phyloP scores from a whole-genome alignment of 2,113 vertebrate species.

The Hemicordylus capensis region DNA sequence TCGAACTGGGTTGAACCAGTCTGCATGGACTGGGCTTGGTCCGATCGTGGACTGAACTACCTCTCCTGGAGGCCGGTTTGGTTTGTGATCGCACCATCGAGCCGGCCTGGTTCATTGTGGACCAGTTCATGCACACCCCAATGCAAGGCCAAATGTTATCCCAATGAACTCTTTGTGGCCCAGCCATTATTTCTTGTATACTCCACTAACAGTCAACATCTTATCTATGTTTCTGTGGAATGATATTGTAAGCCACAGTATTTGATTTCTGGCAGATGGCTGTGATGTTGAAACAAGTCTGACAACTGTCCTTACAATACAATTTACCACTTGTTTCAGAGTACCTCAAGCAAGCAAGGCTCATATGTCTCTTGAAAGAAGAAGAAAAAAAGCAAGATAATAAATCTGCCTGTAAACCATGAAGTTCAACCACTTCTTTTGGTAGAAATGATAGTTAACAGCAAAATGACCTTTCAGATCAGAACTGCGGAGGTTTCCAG shows the following conservation, averaged over 20 bases:
- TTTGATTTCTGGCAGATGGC: conserved; percentile 27
- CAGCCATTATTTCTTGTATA: neutral
- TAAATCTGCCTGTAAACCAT: conserved; percentile 60
- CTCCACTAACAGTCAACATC: neutral
- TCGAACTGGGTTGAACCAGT: too few relatives aligned
- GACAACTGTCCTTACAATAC: neutral
- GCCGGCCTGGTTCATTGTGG: too few relatives aligned
- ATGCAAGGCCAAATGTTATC: neutral
- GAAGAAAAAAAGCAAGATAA: conserved; percentile 64
- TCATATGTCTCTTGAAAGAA: conserved; percentile 21
- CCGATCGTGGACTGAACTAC: too few relatives aligned
- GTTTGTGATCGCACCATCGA: too few relatives aligned
- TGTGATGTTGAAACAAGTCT: neutral
- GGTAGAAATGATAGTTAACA: conserved; percentile 42
- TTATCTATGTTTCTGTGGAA: neutral
- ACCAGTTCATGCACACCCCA: too few relatives aligned
- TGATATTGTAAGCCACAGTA: neutral
- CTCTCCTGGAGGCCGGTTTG: too few relatives aligned
- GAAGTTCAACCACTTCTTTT: conserved; percentile 54
- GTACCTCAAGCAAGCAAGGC: conserved; percentile 35
- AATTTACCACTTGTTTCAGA: conserved; percentile 19
- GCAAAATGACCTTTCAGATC: conserved; percentile 52
- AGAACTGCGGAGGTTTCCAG: conserved; percentile 30
- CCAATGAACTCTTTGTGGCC: neutral
- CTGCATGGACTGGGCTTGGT: too few relatives aligned